Conservation (phyloP, 2,888 invertebrate species). For the Drosophila kambysellisi region DNA sequence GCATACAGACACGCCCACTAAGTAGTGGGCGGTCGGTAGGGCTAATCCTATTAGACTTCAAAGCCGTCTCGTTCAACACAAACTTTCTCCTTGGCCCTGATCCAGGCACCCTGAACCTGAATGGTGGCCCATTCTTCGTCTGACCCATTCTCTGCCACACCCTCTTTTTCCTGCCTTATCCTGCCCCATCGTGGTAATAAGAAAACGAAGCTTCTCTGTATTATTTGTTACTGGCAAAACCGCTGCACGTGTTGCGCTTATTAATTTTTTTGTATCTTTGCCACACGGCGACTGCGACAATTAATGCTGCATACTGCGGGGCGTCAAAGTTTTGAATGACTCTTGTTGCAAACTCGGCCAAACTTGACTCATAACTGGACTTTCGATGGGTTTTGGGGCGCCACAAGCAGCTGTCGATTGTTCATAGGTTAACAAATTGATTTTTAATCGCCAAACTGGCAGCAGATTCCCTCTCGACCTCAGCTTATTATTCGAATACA, state of each 20-base stretch:
- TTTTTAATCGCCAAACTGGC: constrained; percentile 48
- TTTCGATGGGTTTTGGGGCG: not conserved
- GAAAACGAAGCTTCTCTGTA: constrained; percentile 23
- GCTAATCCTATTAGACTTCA: constrained; percentile 81
- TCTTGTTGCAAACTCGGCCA: not conserved
- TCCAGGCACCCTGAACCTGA: constrained; percentile 27
- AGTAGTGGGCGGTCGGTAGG: constrained; percentile 29
- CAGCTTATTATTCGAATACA: constrained; percentile 12
- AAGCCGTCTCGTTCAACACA: constrained; percentile 73
- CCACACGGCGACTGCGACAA: constrained; percentile 41
- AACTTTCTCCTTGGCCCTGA: constrained; percentile 63
- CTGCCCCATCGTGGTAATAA: constrained; percentile 6
- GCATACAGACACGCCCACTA: constrained; percentile 51
- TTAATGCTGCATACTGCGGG: constrained; percentile 56
- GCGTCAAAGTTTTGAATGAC: constrained; percentile 41
- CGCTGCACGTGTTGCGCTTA: constrained; percentile 76
- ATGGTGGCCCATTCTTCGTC: not conserved
- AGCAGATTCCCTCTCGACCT: not conserved
- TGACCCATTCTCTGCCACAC: not conserved
- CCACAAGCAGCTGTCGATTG: constrained; percentile 46
- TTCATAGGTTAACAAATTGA: constrained; percentile 55
- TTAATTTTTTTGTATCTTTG: constrained; percentile 62
- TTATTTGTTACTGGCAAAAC: constrained; percentile 35
- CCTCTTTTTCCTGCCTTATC: not conserved
- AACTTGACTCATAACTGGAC: constrained; percentile 8